Evolutionary conservation across 2,113 vertebrate genomes (phyloP).

Genomic region (Hippocampus guttulatus): DNA sequence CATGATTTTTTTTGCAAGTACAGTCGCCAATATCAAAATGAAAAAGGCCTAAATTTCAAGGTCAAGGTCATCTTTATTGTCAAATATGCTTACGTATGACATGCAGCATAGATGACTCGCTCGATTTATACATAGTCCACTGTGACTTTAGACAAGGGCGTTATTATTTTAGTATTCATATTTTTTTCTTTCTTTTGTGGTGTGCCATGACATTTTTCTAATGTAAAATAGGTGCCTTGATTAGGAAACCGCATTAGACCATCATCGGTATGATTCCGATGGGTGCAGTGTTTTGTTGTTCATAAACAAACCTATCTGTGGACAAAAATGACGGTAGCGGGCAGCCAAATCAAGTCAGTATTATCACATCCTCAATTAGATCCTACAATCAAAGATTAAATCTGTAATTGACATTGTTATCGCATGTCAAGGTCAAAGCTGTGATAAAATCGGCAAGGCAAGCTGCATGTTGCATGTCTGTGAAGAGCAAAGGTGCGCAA

Average conservation of each 20-base stretch:
- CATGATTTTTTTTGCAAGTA: too few relatives aligned
- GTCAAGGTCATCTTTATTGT: too few relatives aligned
- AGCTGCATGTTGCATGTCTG: background rate
- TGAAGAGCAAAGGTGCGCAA: conserved; percentile 34
- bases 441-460: conserved; percentile 21
- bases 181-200: background rate
- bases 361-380: conserved; percentile 12
- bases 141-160: too few relatives aligned
- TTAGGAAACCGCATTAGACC: background rate
- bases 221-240: background rate
- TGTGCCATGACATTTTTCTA: background rate
- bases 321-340: background rate
- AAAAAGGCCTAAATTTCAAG: too few relatives aligned
- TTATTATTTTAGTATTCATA: background rate
- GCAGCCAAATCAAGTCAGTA: background rate
- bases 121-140: too few relatives aligned
- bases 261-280: background rate
- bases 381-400: conserved; percentile 13
- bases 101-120: too few relatives aligned
- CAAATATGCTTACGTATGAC: too few relatives aligned
- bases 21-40: too few relatives aligned
- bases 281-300: background rate
- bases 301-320: too few relatives aligned
- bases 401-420: conserved; percentile 32
- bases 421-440: conserved; percentile 39